Evolutionary conservation across 2,888 invertebrate species (phyloP), one percentile per base, ranked within the genome.

Genomic region (Archips xylosteana): DNA sequence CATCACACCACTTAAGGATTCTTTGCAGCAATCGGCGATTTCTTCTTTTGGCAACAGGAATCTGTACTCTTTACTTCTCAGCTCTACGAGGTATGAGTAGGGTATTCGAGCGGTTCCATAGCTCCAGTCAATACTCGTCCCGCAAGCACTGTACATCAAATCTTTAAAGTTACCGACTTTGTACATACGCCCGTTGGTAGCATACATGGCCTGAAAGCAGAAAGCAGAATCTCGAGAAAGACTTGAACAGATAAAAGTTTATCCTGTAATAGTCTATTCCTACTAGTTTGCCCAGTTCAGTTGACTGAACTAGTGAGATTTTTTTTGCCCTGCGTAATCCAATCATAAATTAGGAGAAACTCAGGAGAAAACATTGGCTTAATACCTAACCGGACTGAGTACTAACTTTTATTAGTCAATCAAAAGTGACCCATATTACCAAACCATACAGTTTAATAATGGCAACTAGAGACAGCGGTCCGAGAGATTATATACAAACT

Each of bases 101-200:
- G 93, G 94, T 42, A 94, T 92, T 2, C 82, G 86, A 15, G 92
- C 94, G 2, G 88, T 87, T 5, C 92, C 92, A 64, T 94, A 94
- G 75, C 92, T 92, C 94, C 94, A 94, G 76, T 94, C 94, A 45
- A 93, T 91, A 76, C 94, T 94, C 1, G 94, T 94, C 0, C 94
- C 94, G 62, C 85, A 81, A 0, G 94, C 93, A 62, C 82, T 83
- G 75, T 94, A 94, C 93, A 93, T 94, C 0, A 94, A 81, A 74
- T 94, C 92, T 79, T 89, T 92, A 77, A 93, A 93, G 76, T 89
- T 91, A 0, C 94, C 94, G 3, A 94, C 93, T 86, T 92, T 93
- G 74, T 93, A 94, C 89, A 91, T 89, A 10, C 88, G 86, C 9
- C 93, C 91, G 39, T 80, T 89, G 2, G 89, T 88, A 69, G 93